Conservation (phyloP, 1,140 invertebrate species). For the Oedothorax gibbosus region DNA sequence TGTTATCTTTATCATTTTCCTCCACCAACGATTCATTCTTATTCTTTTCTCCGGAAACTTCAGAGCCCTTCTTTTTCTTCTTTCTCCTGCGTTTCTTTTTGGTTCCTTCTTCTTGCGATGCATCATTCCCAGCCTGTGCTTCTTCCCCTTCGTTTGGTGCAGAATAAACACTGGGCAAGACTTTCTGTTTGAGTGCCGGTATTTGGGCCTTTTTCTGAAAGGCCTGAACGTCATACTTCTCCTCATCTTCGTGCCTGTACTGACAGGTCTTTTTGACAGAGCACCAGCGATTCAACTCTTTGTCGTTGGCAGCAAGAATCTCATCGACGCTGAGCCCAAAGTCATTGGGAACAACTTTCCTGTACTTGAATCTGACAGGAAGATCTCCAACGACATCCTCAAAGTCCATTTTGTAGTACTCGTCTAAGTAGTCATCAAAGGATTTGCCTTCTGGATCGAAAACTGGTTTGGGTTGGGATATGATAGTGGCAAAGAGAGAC, state of each 20-base stretch:
- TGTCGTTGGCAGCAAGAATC: constrained; percentile 90
- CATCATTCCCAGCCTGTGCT: background rate
- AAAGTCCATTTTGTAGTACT: constrained; percentile 94
- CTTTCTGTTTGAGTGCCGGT: constrained; percentile 80
- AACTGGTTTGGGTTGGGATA: constrained; percentile 79
- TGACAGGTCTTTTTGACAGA: constrained; percentile 84
- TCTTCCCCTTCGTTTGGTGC: background rate
- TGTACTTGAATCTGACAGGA: constrained; percentile 93
- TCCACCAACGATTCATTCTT: background rate
- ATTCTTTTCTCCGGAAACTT: background rate
- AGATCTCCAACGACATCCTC: constrained; percentile 91
- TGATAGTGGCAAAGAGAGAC: constrained; percentile 77
- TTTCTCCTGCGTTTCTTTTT: constrained; percentile 53
- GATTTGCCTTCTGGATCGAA: constrained; percentile 78
- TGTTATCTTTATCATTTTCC: background rate
- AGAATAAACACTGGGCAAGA: constrained; percentile 82
- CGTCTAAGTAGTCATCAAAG: constrained; percentile 90
- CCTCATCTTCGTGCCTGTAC: constrained; percentile 78
- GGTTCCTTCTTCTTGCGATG: background rate
- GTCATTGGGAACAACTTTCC: constrained; percentile 85
- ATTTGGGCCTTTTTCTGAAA: constrained; percentile 83
- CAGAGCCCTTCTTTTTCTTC: constrained; percentile 60
- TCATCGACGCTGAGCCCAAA: constrained; percentile 93
- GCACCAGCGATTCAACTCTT: constrained; percentile 94
- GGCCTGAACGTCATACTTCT: constrained; percentile 82